phyloP scores from a whole-genome alignment of 2,113 vertebrate genomes.

The Aix galericulata region DNA sequence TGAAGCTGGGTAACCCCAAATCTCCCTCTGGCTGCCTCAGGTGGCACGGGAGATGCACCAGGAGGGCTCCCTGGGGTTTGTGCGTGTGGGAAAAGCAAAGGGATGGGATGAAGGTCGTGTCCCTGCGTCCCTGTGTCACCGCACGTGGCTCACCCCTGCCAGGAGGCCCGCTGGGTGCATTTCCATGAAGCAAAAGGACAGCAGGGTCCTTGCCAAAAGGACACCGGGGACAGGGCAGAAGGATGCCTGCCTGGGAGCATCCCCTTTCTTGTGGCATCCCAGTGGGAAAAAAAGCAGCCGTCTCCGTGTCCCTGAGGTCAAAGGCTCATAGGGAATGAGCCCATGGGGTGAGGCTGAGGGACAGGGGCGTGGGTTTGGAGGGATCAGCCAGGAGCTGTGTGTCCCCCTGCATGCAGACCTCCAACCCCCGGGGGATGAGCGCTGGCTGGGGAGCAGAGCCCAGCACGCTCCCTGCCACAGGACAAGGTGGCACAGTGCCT shows the following conservation, averaged over 20 bases:
- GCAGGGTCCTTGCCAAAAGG: background rate
- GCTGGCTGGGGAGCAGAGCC: background rate
- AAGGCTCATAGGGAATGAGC: background rate
- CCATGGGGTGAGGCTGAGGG: background rate
- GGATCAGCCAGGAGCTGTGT: background rate
- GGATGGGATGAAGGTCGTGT: background rate
- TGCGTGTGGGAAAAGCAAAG: no score
- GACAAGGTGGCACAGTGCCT: background rate
- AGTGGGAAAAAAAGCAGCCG: background rate
- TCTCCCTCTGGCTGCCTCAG: background rate
- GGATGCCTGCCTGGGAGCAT: background rate
- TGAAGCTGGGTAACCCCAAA: constrained; percentile 21
- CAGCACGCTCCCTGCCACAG: accelerated
- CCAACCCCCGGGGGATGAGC: background rate
- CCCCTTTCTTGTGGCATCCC: background rate
- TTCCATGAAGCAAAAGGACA: background rate
- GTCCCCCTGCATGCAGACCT: background rate
- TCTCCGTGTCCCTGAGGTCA: background rate
- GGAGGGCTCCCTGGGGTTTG: background rate
- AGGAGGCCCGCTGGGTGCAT: accelerated
- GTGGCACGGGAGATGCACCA: no score
- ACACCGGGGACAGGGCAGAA: background rate
- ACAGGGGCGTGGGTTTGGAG: background rate
- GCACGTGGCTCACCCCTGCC: background rate
- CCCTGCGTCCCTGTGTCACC: background rate